These are phyloP conservation scores for Enteromius mattozi DNA, from an alignment of 2,797 vertebrate species.

Conservation along the genomic window DNA sequence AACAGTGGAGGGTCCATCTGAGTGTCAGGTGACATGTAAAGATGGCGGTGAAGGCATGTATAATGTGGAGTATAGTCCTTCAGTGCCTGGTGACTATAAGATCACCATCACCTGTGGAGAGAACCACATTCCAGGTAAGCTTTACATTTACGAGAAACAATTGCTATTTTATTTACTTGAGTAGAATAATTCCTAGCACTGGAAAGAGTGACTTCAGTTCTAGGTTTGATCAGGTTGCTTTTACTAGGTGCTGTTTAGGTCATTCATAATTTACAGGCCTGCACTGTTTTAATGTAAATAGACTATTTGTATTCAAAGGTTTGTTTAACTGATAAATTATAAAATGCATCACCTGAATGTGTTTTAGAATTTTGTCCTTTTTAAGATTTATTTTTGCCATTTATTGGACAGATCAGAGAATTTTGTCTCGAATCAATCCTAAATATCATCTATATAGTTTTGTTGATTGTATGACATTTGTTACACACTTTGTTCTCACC, in stretches of 20 bases:
- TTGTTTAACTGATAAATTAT: neutral
- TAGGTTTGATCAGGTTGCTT: neutral
- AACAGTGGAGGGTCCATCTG: constrained; percentile 79
- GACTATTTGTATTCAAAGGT: neutral
- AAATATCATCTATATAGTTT: neutral
- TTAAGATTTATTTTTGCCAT: neutral
- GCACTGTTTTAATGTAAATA: neutral
- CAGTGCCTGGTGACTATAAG: constrained; percentile 75
- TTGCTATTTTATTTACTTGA: neutral
- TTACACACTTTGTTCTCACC: neutral
- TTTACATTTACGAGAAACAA: neutral
- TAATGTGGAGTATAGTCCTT: constrained; percentile 78
- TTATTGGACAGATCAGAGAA: neutral
- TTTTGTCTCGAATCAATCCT: neutral
- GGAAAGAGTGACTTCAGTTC: neutral
- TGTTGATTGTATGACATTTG: neutral
- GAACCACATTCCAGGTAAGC: constrained; percentile 77
- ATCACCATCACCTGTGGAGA: constrained; percentile 79
- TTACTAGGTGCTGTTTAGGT: neutral
- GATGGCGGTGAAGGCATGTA: constrained; percentile 77
- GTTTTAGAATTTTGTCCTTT: neutral
- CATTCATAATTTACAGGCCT: neutral
- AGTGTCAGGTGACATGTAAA: constrained; percentile 79
- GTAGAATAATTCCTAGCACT: neutral
- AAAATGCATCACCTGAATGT: neutral